A percentile compares a stretch with the other conserved stretches of the same genome.
These are phyloP conservation scores for Lasioglossum marginatum DNA, from an alignment of 2,888 invertebrate species.

Conservation along the genomic window DNA sequence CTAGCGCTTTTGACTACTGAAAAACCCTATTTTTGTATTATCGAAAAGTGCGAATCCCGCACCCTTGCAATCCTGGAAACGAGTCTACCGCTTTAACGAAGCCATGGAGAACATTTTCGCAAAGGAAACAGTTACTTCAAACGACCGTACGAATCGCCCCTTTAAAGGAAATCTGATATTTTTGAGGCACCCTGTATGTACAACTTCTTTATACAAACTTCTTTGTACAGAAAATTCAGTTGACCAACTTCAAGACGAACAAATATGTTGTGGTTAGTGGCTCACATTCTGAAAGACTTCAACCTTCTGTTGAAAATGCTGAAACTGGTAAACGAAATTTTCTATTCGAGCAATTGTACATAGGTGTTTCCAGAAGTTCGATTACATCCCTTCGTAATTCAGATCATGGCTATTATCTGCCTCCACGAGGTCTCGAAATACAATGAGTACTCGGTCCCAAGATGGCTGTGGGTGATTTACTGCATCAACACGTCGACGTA, in stretches of 20 bases:
- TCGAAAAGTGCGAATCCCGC: too few relatives aligned
- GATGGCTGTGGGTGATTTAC: constrained; percentile 76
- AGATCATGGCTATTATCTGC: constrained; percentile 64
- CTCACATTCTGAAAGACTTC: constrained; percentile 63
- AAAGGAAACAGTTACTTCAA: too few relatives aligned
- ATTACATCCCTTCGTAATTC: neutral
- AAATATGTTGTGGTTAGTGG: neutral
- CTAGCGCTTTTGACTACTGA: too few relatives aligned
- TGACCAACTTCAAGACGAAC: neutral
- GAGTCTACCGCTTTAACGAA: too few relatives aligned
- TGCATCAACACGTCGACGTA: constrained; percentile 74
- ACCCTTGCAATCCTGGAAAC: too few relatives aligned
- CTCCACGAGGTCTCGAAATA: constrained; percentile 61
- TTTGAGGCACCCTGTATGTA: too few relatives aligned
- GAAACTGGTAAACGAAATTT: constrained; percentile 62
- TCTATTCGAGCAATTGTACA: neutral
- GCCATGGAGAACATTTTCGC: too few relatives aligned
- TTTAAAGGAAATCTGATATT: too few relatives aligned
- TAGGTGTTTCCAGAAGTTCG: neutral
- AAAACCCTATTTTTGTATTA: too few relatives aligned
- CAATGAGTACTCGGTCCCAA: constrained; percentile 66
- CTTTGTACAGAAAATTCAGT: neutral
- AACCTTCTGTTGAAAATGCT: constrained; percentile 67
- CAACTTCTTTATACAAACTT: neutral
- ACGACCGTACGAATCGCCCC: too few relatives aligned